Percentiles rank a stretch among this genome's conserved stretches.
phyloP scores from a whole-genome alignment of 2,888 invertebrate genomes.

The Dendrolimus pini region DNA sequence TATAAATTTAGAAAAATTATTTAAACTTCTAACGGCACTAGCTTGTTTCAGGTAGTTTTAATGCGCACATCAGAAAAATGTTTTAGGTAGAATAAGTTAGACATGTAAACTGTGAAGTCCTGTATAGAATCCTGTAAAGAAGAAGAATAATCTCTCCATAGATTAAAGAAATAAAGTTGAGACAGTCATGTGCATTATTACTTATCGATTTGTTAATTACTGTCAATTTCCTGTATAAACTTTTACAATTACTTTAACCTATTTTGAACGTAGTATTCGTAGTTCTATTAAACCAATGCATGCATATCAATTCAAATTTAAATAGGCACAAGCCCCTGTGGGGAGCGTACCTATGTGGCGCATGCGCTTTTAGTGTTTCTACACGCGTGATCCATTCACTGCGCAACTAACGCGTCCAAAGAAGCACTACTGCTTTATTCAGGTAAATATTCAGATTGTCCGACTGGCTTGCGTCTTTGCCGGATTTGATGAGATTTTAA shows the following conservation, averaged over 20 bases:
- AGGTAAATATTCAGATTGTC: slow-evolving; percentile 54
- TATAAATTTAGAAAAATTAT: too few species aligned
- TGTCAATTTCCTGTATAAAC: too few species aligned
- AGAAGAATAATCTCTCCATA: too few species aligned
- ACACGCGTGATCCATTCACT: slow-evolving; percentile 63
- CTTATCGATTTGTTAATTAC: too few species aligned
- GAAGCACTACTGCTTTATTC: slow-evolving; percentile 38
- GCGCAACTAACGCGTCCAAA: slow-evolving; percentile 57
- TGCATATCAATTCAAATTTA: slow-evolving; percentile 17
- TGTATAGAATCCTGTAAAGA: too few species aligned
- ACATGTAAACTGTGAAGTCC: too few species aligned
- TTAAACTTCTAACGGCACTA: too few species aligned
- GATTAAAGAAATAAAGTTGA: too few species aligned
- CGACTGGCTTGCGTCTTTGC: slow-evolving; percentile 42
- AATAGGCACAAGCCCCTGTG: slow-evolving; percentile 27
- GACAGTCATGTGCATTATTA: too few species aligned
- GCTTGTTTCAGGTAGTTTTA: too few species aligned
- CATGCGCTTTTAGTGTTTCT: slow-evolving; percentile 56
- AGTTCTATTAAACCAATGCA: neutral
- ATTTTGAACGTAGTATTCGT: neutral
- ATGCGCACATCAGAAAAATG: too few species aligned
- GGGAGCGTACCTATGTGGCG: slow-evolving; percentile 59
- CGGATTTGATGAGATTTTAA: slow-evolving; percentile 59
- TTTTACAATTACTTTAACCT: neutral
- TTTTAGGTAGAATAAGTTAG: too few species aligned